Base-by-base conservation (phyloP, 2,888 invertebrate species). In the Ophion obscuratus region DNA sequence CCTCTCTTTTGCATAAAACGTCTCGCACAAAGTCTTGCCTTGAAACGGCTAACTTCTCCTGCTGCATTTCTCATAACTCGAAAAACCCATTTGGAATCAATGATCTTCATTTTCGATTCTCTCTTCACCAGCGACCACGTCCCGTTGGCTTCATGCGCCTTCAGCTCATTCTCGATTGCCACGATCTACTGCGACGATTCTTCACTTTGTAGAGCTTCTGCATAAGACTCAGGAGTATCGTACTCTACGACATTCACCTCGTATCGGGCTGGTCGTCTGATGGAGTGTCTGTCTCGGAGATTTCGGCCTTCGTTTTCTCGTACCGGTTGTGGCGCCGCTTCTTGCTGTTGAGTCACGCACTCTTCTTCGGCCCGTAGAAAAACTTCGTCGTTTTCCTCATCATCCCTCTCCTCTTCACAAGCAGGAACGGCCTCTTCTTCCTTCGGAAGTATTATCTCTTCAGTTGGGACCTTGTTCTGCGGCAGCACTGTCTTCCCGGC, bases 101-200 rank as follows among this genome's bases (percentile, higher is more conserved):
- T 31, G 31, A 4, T 31, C 31, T 31, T 31, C 1, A 31, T 31
- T 31, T 31, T 31, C 31, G 31, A 4, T 31, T 31, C 31, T 66
- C 66, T 66, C 24, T 66, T n/a, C 24, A 66, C 66, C 14, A 40
- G 31, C 17, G 66, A 66, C 66, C 66, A 66, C 36, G 66, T 66
- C 2, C 24, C 24, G 36, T 36, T 66, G 4, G 40, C 66, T 10
- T 24, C 2, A 66, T 66, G 66, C 4, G 66, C 31, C 6, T n/a
- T 11, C 2, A 66, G 24, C 36, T 66, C 66, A 7, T 31, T 17
- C 36, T 66, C n/a, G 10, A 62, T 27, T 20, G 62, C 62, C 20
- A 24, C 24, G 27, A 53, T 24, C n/a, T 57, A 10, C 14, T 70
- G 14, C 53, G 4, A 47, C 4, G 17, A 24, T n/a, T 24, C n/a